phyloP scores from a whole-genome alignment of 2,113 vertebrate genomes.

The Stercorarius parasiticus region DNA sequence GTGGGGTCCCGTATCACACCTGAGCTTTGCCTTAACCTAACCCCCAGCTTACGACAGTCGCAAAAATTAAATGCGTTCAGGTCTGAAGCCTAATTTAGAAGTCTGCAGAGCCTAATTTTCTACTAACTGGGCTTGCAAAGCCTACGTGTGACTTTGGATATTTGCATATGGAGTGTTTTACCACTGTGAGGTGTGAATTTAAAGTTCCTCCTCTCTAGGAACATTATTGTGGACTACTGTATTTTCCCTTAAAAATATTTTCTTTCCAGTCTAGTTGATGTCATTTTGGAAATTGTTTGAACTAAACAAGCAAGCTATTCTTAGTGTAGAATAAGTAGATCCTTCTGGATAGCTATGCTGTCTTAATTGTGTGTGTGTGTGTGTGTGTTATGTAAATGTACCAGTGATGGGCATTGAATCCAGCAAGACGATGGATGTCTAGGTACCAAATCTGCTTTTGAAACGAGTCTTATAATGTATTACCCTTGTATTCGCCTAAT shows the following conservation, averaged over 20 bases:
- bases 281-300: background rate
- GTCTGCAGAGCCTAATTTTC: background rate
- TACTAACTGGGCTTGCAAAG: background rate
- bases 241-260: background rate
- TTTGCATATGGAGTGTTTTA: slow-evolving; percentile 40
- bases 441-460: background rate
- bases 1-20: too few relatives aligned
- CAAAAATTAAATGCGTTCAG: background rate
- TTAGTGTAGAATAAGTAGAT: background rate
- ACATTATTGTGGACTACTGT: background rate
- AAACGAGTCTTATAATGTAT: background rate
- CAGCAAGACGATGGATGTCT: background rate
- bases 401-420: background rate
- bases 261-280: background rate
- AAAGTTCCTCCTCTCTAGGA: background rate
- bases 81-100: background rate
- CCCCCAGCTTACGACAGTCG: background rate
- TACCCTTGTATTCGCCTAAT: background rate
- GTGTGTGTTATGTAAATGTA: background rate
- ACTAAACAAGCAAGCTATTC: background rate
- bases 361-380: background rate
- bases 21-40: background rate
- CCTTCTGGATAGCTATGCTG: background rate
- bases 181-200: slow-evolving; percentile 23
- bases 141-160: background rate